Evolutionary conservation across 2,113 vertebrate species (phyloP), one percentile per base, ranked within the genome.

Genomic region (Pungitius pungitius): DNA sequence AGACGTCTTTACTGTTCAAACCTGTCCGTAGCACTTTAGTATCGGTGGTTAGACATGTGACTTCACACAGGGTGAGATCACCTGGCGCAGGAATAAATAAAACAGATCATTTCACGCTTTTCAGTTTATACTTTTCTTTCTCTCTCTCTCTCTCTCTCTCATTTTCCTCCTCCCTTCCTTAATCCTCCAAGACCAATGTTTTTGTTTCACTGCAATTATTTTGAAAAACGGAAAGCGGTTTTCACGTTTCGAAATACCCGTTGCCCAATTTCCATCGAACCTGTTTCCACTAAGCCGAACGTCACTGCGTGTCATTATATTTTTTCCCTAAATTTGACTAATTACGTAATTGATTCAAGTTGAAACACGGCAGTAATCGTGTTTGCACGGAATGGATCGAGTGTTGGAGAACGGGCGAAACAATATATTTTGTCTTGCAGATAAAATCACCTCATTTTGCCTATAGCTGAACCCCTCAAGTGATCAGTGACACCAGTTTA

Each of bases 1-100:
- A 33, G 30, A 54, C 55, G 65, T 52, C 10, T 58, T 22, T 33
- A 22, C 52, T 77, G 72, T 78, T 77, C 30, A 68, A 79, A 75
- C 60, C 33, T 81, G 66, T 49, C 51, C 47, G 12, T 22, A 22
- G 58, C 74, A 47, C 60, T 69, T 58, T 52, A n/a, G 63, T 56
- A 54, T 47, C n/a, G 56, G 65, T 75, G 79, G 69, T 57, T 66
- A 70, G 49, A 66, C 61, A 77, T 12, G 4, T 49, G 56, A 54
- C 51, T 74, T 66, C 61, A 68, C 15, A 51, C 40, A 65, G 20
- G 65, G 45, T 67, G 40, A 78, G 10, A 66, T 62, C 61, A 57
- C 15, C 33, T 52, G 37, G 51, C 54, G 56, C 27, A 55, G 6
- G 27, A 66, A 51, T 56, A 70, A 55, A 62, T 60, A 67, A 59